A percentile compares a stretch with the other conserved stretches of the same genome.
Conservation (phyloP, 2,888 invertebrate genomes). For the Leptinotarsa tumamoca region DNA sequence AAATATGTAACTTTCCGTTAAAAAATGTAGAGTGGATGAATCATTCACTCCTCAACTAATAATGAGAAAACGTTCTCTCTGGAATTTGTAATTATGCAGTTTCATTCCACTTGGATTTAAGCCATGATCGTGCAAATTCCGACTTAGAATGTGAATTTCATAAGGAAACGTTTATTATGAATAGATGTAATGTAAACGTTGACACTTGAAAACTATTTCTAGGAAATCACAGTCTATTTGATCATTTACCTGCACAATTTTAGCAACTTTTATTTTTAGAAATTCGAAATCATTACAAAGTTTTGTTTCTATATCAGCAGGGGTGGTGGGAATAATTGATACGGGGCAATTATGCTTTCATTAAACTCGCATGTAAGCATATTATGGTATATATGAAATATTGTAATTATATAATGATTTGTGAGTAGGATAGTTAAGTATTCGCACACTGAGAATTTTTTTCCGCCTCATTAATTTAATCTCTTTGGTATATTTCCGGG, state of each 20-base stretch:
- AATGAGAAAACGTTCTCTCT: slow-evolving; percentile 32
- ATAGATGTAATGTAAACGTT: slow-evolving; percentile 3
- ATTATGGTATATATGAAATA: too few species aligned
- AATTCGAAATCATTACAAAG: not conserved
- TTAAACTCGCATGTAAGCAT: too few species aligned
- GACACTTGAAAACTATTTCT: slow-evolving; percentile 37
- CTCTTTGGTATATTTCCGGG: too few species aligned
- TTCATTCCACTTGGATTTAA: slow-evolving; percentile 38
- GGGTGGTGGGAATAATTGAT: not conserved
- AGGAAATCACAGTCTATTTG: slow-evolving; percentile 38
- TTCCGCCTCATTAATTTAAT: too few species aligned
- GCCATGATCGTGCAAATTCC: slow-evolving; percentile 39
- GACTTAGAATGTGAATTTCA: slow-evolving; percentile 20
- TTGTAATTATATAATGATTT: too few species aligned
- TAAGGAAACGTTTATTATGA: not conserved
- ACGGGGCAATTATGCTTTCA: not conserved
- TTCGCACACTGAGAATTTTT: too few species aligned
- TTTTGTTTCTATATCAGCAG: not conserved
- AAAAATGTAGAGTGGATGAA: slow-evolving; percentile 1
- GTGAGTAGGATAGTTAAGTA: too few species aligned
- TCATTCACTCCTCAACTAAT: not conserved
- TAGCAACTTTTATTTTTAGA: slow-evolving; percentile 13
- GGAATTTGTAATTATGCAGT: slow-evolving; percentile 39
- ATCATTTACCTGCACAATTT: slow-evolving; percentile 30
- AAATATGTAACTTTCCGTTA: not conserved